Percentiles rank a stretch among this genome's conserved stretches.
Evolutionary conservation across 2,113 vertebrate genomes (phyloP).

Genomic region (Taurulus bubalis): DNA sequence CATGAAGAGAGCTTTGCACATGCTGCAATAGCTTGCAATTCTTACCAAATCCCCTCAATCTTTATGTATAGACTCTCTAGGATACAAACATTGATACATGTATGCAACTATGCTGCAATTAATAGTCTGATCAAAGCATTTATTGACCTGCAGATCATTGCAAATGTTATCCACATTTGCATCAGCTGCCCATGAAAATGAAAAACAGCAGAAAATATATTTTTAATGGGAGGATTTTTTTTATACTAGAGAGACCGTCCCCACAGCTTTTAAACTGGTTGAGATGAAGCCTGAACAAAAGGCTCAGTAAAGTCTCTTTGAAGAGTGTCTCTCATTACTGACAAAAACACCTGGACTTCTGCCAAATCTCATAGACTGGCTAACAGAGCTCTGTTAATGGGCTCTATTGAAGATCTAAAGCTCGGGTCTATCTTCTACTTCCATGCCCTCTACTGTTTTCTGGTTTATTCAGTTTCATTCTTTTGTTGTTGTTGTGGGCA

Average conservation of each 20-base stretch:
- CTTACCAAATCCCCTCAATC: not conserved
- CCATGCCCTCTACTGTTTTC: constrained; percentile 27
- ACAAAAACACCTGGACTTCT: constrained; percentile 52
- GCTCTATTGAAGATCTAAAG: constrained; percentile 55
- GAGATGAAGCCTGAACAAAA: constrained; percentile 65
- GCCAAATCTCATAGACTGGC: constrained; percentile 62
- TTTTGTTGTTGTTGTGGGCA: not conserved
- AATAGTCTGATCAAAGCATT: constrained; percentile 25
- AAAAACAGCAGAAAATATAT: constrained; percentile 10
- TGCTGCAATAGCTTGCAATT: constrained; percentile 11
- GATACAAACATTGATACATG: not conserved
- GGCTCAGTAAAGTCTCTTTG: constrained; percentile 55
- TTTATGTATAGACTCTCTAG: not conserved
- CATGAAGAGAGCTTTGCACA: not conserved
- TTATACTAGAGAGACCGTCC: constrained; percentile 3
- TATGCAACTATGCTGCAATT: constrained; percentile 4
- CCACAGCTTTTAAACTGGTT: constrained; percentile 33
- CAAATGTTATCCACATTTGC: constrained; percentile 23
- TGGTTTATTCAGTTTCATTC: constrained; percentile 11
- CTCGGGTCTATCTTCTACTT: constrained; percentile 36
- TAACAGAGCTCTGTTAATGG: constrained; percentile 51
- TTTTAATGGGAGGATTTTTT: constrained; percentile 24
- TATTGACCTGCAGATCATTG: constrained; percentile 4
- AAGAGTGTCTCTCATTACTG: constrained; percentile 68
- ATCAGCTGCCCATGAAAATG: not conserved